Evolutionary conservation across 2,797 vertebrate genomes (phyloP), one percentile per base, ranked within the genome.

Genomic region (Pseudochromis fuscus): DNA sequence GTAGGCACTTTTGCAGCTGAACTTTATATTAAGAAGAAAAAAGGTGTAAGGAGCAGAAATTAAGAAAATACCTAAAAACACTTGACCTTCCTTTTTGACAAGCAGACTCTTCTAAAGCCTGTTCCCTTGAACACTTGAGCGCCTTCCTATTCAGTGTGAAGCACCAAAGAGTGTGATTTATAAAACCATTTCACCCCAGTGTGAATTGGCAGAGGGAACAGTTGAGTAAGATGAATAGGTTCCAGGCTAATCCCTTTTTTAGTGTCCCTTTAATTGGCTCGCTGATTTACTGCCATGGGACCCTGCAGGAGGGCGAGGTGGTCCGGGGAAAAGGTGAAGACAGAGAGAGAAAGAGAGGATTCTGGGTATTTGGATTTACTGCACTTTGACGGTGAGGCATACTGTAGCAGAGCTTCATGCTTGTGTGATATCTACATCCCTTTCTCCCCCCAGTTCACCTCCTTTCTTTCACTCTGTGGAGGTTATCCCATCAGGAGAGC

Each of bases 211-310:
- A 68, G 55, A 19, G 49, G 73, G 81, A 78, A 58, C 62, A 65
- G 80, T 72, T 25, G 72, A 88, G 76, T 53, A 84, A 90, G 88
- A 87, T 83, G 71, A 80, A 91, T 83, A 75, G 75, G 79, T 81
- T 84, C 71, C 49, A 65, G 85, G 70, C 76, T 86, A 93, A 93
- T 93, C 86, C 88, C 78, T 81, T 91, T 93, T 90, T 90, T 81
- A 90, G 84, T 81, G 83, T 84, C 74, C 77, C 53, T 74, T 90
- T 92, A 92, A 94, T 94, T 92, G 90, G 87, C 85, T 84, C 0
- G 30, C 72, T 91, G 89, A 91, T 92, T 91, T 86, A 88, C 73
- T 80, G 57, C 82, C 65, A 57, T 40, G 61, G 80, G 75, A 88
- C 50, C 56, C 71, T 52, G 63, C 81, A 69, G 79, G 59, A 77